phyloP scores from a whole-genome alignment of 2,113 vertebrate species.

The Loxodonta africana region DNA sequence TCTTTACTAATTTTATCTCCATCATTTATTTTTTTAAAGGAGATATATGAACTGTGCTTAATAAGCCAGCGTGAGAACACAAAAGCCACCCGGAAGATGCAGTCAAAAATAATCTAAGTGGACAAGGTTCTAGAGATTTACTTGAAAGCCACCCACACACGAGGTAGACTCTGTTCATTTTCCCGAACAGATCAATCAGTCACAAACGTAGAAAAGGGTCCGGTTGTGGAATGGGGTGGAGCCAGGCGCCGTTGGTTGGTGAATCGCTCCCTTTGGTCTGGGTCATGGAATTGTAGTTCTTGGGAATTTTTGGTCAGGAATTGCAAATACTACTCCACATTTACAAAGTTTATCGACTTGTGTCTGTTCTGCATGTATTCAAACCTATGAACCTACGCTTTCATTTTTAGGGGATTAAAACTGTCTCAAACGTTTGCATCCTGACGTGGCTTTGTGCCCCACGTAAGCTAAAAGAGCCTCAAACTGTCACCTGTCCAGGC shows the following conservation, averaged over 20 bases:
- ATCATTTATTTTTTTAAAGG: background rate
- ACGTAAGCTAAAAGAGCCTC: background rate
- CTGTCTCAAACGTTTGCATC: no score
- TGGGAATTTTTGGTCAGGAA: no score
- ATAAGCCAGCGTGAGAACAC: background rate
- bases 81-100: background rate
- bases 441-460: background rate
- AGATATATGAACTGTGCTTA: background rate
- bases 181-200: rapidly evolving
- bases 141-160: background rate
- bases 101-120: background rate
- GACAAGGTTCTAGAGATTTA: background rate
- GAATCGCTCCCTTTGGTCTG: background rate
- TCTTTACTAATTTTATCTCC: background rate
- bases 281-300: background rate
- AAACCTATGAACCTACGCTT: no score
- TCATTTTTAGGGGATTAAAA: no score
- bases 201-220: background rate
- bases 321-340: no score
- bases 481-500: no score
- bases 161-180: background rate
- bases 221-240: no score
- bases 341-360: no score
- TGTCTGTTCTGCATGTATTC: no score
- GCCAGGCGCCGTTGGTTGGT: rapidly evolving